phyloP scores from a whole-genome alignment of 2,113 vertebrate species.

The Triplophysa siluroides region DNA sequence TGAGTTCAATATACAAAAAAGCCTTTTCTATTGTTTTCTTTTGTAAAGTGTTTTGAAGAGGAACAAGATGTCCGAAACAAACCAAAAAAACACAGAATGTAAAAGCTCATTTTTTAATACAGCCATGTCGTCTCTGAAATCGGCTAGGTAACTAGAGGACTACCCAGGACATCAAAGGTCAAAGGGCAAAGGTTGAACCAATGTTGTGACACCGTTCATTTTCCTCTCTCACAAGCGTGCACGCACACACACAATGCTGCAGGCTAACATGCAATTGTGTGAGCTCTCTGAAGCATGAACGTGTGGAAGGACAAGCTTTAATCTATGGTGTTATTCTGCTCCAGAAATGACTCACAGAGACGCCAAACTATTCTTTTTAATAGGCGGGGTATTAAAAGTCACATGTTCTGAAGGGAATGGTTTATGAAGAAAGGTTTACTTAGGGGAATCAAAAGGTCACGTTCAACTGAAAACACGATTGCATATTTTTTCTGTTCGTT shows the following conservation, averaged over 20 bases:
- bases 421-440: constrained; percentile 9
- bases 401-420: not conserved
- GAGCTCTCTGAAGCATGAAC: constrained; percentile 11
- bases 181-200: constrained; percentile 25
- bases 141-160: not conserved
- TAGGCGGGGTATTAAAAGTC: constrained; percentile 5
- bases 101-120: not conserved
- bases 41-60: not conserved
- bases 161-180: not conserved
- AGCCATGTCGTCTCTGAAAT: not conserved
- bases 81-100: not conserved
- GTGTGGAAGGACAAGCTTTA: constrained; percentile 32
- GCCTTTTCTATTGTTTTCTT: not conserved
- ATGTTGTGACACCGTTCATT: not conserved
- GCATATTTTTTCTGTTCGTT: not conserved
- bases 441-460: constrained; percentile 10
- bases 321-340: constrained; percentile 21
- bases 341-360: constrained; percentile 40
- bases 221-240: not conserved
- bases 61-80: not conserved
- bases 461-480: not conserved
- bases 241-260: not conserved
- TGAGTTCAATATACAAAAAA: not conserved
- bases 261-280: constrained; percentile 24
- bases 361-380: constrained; percentile 14